These are phyloP conservation scores for Erythrolamprus reginae DNA, from an alignment of 2,113 vertebrate genomes.

Conservation along the genomic window DNA sequence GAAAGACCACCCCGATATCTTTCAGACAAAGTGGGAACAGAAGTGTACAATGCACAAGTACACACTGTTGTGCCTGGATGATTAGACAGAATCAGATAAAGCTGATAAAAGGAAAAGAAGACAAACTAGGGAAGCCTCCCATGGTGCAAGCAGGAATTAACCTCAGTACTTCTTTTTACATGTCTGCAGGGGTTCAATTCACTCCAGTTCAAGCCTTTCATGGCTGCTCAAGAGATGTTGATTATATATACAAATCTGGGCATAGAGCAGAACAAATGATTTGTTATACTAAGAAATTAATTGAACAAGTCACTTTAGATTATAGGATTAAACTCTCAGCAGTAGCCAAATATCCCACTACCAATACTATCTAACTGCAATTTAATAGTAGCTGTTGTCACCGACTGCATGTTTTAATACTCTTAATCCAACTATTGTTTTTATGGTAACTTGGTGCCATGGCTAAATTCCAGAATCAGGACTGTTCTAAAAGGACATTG, in stretches of 20 bases:
- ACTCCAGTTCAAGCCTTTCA: neutral
- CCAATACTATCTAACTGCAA: neutral
- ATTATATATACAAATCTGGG: neutral
- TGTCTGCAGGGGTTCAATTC: slow-evolving; percentile 24
- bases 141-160: slow-evolving; percentile 31
- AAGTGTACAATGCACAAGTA: neutral
- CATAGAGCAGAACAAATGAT: neutral
- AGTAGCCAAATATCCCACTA: neutral
- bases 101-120: slow-evolving; percentile 8
- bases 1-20: neutral
- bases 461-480: neutral
- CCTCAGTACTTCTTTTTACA: neutral
- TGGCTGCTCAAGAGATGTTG: neutral
- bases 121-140: neutral
- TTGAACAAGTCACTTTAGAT: slow-evolving; percentile 4
- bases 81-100: neutral
- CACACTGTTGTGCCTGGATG: neutral
- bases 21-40: neutral
- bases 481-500: neutral
- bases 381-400: neutral
- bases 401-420: neutral
- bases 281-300: slow-evolving; percentile 13
- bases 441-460: neutral
- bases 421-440: slow-evolving; percentile 11
- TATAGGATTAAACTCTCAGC: slow-evolving; percentile 4